phyloP scores from a whole-genome alignment of 2,797 vertebrate genomes.

The Pipistrellus nathusii region DNA sequence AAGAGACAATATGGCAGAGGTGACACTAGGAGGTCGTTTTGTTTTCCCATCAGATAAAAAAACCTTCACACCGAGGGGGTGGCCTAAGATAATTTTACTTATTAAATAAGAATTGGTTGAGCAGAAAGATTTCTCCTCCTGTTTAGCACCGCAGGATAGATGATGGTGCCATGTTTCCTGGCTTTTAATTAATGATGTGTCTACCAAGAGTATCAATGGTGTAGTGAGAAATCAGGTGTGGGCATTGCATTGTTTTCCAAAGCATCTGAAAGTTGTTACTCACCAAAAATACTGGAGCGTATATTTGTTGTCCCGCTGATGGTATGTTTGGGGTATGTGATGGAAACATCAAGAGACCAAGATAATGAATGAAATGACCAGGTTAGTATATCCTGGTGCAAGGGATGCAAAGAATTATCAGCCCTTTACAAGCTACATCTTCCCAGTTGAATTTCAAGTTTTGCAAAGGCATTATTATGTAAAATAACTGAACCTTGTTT shows the following conservation, averaged over 20 bases:
- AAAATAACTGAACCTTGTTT: constrained; percentile 55
- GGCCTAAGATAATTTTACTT: constrained; percentile 68
- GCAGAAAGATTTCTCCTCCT: constrained; percentile 66
- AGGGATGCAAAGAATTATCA: background rate
- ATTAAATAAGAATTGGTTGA: constrained; percentile 83
- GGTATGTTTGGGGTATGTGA: constrained; percentile 29
- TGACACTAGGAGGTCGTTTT: constrained; percentile 64
- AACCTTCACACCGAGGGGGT: background rate
- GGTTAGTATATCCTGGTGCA: background rate
- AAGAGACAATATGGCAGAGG: constrained; percentile 76
- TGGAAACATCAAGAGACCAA: constrained; percentile 41
- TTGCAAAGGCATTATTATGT: constrained; percentile 55
- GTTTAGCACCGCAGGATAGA: background rate
- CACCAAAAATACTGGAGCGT: constrained; percentile 37
- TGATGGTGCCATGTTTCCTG: background rate
- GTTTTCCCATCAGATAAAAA: constrained; percentile 18
- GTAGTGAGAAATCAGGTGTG: background rate
- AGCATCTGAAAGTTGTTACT: constrained; percentile 50
- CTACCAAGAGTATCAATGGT: background rate
- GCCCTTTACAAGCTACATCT: background rate
- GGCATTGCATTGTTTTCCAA: constrained; percentile 63
- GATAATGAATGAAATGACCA: background rate
- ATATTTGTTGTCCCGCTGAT: constrained; percentile 7
- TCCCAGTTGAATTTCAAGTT: constrained; percentile 54
- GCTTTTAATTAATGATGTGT: constrained; percentile 34